Evolutionary conservation across 1,140 invertebrate genomes (phyloP).

Genomic region (Caenorhabditis inopinata): DNA sequence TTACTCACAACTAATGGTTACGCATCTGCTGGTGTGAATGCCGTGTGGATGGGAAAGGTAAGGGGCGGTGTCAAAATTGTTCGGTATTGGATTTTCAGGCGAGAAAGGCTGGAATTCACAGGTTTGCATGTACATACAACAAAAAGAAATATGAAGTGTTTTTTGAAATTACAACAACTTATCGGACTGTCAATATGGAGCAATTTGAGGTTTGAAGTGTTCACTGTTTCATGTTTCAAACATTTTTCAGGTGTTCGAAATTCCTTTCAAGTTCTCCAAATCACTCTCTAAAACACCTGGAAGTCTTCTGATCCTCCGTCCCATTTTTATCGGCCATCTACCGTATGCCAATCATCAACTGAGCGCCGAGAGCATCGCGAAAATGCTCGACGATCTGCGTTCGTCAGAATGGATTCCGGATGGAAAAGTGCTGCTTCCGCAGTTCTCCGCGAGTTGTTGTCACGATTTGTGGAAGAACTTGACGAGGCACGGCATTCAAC

Average conservation of each 20-base stretch:
- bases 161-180: background rate
- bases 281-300: background rate
- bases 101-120: background rate
- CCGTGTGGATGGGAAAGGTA: background rate
- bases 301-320: background rate
- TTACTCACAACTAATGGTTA: background rate
- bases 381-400: background rate
- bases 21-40: constrained; percentile 10
- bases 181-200: background rate
- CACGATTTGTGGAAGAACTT: constrained; percentile 16
- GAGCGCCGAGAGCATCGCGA: background rate
- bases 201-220: background rate
- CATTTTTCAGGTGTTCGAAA: background rate
- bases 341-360: background rate
- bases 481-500: background rate
- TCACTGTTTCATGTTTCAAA: too few species aligned
- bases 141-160: constrained; percentile 8
- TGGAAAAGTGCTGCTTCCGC: background rate
- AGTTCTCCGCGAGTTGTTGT: background rate
- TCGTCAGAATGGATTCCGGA: background rate
- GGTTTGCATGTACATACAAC: background rate
- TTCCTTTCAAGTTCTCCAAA: background rate
- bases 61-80: background rate
- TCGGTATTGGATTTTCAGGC: background rate
- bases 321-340: background rate